Percentiles rank a stretch among this genome's conserved stretches.
Evolutionary conservation across 2,797 vertebrate species (phyloP).

Genomic region (Eospalax fontanierii): DNA sequence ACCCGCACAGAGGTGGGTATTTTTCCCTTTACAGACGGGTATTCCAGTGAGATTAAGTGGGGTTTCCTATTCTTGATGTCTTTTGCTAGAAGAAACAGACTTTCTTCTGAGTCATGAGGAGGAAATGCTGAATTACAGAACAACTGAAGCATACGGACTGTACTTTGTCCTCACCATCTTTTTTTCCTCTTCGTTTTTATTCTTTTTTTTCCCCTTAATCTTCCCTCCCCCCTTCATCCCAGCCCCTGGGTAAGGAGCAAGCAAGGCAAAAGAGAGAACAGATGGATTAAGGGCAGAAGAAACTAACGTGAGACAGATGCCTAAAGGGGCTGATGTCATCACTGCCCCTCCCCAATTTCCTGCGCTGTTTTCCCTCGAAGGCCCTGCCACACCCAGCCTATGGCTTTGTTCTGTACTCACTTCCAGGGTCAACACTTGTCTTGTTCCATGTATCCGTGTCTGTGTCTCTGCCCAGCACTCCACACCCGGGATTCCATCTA

Average conservation of each 20-base stretch:
- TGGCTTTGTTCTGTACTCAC: background rate
- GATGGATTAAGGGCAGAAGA: background rate
- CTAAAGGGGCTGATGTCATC: background rate
- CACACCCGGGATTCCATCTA: background rate
- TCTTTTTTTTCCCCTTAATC: background rate
- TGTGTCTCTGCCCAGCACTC: background rate
- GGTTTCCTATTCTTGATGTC: background rate
- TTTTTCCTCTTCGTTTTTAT: background rate
- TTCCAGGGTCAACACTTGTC: background rate
- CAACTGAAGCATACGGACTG: background rate
- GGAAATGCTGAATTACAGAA: constrained; percentile 22
- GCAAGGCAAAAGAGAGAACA: background rate
- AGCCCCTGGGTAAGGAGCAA: background rate
- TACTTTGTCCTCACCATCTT: background rate
- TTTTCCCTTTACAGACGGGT: background rate
- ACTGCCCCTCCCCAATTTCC: background rate
- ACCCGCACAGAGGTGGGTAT: background rate
- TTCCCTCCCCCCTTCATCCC: background rate
- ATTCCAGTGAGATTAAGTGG: background rate
- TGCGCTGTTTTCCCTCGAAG: background rate
- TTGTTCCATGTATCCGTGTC: background rate
- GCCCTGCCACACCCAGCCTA: background rate
- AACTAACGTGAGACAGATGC: background rate
- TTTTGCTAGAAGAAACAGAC: background rate
- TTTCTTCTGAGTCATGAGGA: constrained; percentile 5